Percentiles rank a stretch among this genome's conserved stretches.
These are phyloP conservation scores for Gonatopus flavifemur DNA, from an alignment of 1,140 invertebrate species.

Conservation along the genomic window DNA sequence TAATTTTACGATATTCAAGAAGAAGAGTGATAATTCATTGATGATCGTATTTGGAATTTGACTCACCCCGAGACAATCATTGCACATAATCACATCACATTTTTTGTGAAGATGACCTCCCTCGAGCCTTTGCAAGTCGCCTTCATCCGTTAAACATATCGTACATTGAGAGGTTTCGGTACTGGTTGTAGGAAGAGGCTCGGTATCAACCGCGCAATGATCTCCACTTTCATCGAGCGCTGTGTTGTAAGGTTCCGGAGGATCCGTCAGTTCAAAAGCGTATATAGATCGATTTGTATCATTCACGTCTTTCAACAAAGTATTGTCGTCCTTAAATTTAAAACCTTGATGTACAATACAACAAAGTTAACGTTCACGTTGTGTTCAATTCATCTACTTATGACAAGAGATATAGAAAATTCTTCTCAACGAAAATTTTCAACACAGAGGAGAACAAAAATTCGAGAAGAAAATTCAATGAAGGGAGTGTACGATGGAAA, in stretches of 20 bases:
- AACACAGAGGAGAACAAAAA: slow-evolving; percentile 3
- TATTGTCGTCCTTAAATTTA: slow-evolving; percentile 62
- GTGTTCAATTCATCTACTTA: no score
- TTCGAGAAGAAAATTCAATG: slow-evolving; percentile 3
- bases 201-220: slow-evolving; percentile 27
- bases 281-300: slow-evolving; percentile 62
- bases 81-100: slow-evolving; percentile 65
- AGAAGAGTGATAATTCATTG: slow-evolving; percentile 2
- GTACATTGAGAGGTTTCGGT: slow-evolving; percentile 55
- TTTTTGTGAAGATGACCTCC: slow-evolving; percentile 39
- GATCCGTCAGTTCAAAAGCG: slow-evolving; percentile 58
- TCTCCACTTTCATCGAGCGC: slow-evolving; percentile 31
- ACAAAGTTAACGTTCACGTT: slow-evolving; percentile 24
- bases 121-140: slow-evolving; percentile 61
- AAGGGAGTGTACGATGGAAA: slow-evolving; percentile 41
- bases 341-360: slow-evolving; percentile 33
- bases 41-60: slow-evolving; percentile 3
- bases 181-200: slow-evolving; percentile 34
- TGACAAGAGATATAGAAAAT: neutral
- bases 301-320: slow-evolving; percentile 60
- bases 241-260: slow-evolving; percentile 42
- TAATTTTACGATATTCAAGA: slow-evolving; percentile 4
- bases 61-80: slow-evolving; percentile 65
- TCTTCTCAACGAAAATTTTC: slow-evolving; percentile 1
- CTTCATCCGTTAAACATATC: slow-evolving; percentile 69